phyloP scores from a whole-genome alignment of 2,113 vertebrate genomes.

The Eptesicus fuscus region DNA sequence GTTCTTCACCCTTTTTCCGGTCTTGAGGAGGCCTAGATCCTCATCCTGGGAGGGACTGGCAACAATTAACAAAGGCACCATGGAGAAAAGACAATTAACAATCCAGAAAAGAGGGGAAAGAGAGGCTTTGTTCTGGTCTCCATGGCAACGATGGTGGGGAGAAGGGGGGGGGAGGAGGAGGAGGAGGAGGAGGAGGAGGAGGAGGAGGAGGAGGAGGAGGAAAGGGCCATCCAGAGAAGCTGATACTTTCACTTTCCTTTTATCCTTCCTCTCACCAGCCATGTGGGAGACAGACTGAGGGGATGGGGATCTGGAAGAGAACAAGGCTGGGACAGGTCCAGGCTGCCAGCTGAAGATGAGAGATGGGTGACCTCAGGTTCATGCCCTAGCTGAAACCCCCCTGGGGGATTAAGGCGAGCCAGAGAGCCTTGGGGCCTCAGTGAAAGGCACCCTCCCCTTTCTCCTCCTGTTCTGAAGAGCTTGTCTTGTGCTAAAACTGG shows the following conservation, averaged over 20 bases:
- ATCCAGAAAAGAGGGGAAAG: conserved; percentile 92
- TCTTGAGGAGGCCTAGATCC: conserved; percentile 65
- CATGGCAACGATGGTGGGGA: conserved; percentile 89
- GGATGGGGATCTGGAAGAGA: neutral
- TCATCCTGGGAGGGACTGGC: conserved; percentile 80
- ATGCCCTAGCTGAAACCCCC: neutral
- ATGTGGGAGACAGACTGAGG: neutral
- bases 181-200: conserved; percentile 61
- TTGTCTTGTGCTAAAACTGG: neutral
- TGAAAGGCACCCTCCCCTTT: neutral
- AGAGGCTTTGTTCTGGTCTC: conserved; percentile 92
- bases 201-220: conserved; percentile 55
- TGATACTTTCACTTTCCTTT: conserved; percentile 81
- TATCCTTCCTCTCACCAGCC: conserved; percentile 55
- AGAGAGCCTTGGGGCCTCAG: neutral
- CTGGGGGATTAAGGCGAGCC: neutral
- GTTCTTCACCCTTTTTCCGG: conserved; percentile 43
- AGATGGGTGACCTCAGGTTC: neutral
- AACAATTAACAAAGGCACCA: conserved; percentile 92
- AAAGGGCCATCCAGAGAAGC: conserved; percentile 55
- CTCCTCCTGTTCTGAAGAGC: neutral
- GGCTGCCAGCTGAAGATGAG: neutral
- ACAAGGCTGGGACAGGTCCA: neutral
- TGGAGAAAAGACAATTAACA: conserved; percentile 92
- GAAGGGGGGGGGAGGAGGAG: conserved; percentile 58